Percentiles rank a stretch among this genome's conserved stretches.
Evolutionary conservation across 1,140 invertebrate genomes (phyloP).

Genomic region (Sarcophaga peregrina): DNA sequence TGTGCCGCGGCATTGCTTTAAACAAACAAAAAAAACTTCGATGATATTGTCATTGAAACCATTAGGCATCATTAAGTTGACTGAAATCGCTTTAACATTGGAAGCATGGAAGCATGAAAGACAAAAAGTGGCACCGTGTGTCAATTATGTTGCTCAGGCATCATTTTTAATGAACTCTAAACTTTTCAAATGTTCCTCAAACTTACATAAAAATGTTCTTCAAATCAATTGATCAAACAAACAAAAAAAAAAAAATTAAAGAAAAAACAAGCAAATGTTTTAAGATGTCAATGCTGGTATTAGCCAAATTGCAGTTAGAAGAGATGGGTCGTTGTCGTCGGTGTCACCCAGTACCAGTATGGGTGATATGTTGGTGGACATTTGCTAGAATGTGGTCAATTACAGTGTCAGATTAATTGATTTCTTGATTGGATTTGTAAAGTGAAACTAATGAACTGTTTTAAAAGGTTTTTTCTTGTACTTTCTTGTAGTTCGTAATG

Average conservation of each 20-base stretch:
- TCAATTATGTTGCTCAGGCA: constrained; percentile 35
- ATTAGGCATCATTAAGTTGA: constrained; percentile 5
- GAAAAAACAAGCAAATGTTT: background rate
- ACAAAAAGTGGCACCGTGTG: constrained; percentile 27
- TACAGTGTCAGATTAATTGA: background rate
- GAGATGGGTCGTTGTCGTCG: too few relatives aligned
- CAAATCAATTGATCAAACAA: too few relatives aligned
- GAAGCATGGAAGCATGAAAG: background rate
- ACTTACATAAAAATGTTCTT: background rate
- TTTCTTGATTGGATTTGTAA: background rate
- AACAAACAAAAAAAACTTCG: background rate
- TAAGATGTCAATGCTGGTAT: too few relatives aligned
- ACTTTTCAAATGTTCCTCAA: constrained; percentile 6
- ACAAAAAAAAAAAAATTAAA: background rate
- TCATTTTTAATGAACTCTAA: constrained; percentile 39
- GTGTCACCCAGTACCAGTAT: background rate
- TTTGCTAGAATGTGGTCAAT: background rate
- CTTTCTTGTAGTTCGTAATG: too few relatives aligned
- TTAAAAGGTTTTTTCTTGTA: too few relatives aligned
- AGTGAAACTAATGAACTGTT: background rate
- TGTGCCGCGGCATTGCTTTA: background rate
- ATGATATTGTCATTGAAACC: background rate
- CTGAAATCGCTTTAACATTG: background rate
- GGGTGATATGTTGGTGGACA: constrained; percentile 25
- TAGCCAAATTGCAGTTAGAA: too few relatives aligned